phyloP scores from a whole-genome alignment of 1,140 invertebrate genomes.

The Reticulitermes speratus region DNA sequence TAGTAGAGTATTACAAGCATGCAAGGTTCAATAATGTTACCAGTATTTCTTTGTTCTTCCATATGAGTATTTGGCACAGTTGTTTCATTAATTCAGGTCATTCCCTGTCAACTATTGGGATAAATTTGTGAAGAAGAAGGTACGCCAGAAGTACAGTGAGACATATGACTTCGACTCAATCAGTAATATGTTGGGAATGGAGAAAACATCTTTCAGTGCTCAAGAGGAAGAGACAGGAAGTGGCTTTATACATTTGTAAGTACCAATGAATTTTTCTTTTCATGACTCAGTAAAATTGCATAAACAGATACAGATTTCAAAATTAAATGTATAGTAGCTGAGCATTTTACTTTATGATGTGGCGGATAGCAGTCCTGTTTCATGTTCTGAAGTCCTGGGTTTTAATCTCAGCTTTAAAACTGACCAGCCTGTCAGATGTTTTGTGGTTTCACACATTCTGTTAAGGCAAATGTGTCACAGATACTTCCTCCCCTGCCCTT shows the following conservation, averaged over 20 bases:
- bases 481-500: no score
- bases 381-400: no score
- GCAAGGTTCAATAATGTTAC: no score
- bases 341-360: no score
- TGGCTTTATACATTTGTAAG: conserved; percentile 75
- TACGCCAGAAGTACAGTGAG: conserved; percentile 94
- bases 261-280: conserved; percentile 35
- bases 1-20: no score
- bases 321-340: no score
- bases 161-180: conserved; percentile 97
- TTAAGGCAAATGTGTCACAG: no score
- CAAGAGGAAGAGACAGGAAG: conserved; percentile 71
- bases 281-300: not conserved
- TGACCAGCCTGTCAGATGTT: no score
- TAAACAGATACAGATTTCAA: no score
- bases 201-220: conserved; percentile 82
- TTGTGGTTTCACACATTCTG: no score
- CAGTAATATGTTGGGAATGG: conserved; percentile 91
- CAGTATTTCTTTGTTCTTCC: not conserved
- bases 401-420: no score
- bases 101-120: conserved; percentile 99
- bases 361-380: no score
- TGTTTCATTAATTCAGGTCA: conserved; percentile 57
- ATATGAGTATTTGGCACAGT: not conserved
- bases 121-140: conserved; percentile 99